These are phyloP conservation scores for Tipula helvola DNA, from an alignment of 2,888 invertebrate species.

Conservation along the genomic window DNA sequence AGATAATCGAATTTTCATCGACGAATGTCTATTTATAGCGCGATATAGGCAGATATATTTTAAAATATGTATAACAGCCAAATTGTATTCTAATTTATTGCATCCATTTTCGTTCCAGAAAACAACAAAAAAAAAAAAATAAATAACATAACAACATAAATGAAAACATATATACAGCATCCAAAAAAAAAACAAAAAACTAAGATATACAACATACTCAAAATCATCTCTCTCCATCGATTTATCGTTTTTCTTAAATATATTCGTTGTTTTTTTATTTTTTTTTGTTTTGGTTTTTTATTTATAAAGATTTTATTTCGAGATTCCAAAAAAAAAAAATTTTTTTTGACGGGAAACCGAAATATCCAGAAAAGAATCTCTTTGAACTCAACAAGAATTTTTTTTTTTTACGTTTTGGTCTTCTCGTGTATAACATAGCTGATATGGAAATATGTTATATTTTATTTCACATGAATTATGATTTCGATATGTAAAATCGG, in stretches of 20 bases:
- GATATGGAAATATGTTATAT: background rate
- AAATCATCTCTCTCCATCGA: background rate
- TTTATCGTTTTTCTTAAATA: background rate
- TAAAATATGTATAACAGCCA: background rate
- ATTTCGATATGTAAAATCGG: background rate
- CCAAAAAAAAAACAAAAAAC: background rate
- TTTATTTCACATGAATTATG: background rate
- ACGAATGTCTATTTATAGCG: background rate
- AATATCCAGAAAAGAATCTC: slow-evolving; percentile 4
- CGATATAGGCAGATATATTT: background rate
- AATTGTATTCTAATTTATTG: background rate
- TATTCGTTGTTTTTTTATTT: background rate
- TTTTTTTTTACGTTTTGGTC: background rate
- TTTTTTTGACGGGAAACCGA: background rate
- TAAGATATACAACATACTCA: background rate
- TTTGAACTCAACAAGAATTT: background rate
- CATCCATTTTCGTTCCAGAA: background rate
- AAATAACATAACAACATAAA: background rate
- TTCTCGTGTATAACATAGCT: background rate
- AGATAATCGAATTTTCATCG: background rate
- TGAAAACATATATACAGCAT: background rate
- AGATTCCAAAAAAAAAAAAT: background rate
- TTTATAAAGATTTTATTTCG: background rate
- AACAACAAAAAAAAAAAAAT: background rate
- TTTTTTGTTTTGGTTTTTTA: background rate